phyloP scores from a whole-genome alignment of 1,140 invertebrate genomes.

The Carcinoscorpius rotundicauda region DNA sequence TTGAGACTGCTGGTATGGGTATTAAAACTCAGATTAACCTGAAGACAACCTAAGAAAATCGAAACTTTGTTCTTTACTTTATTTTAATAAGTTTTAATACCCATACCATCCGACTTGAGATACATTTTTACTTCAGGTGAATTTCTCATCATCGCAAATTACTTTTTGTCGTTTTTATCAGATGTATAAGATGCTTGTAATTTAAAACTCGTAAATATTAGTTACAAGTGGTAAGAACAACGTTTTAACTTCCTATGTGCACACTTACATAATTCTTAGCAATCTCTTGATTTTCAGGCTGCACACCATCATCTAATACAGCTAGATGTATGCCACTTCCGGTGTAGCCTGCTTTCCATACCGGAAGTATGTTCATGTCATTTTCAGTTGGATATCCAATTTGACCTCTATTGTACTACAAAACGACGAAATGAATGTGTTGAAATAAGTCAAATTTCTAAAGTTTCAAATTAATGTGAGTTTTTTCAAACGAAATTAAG shows the following conservation, averaged over 20 bases:
- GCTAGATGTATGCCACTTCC: conserved; percentile 87
- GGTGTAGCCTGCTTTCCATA: conserved; percentile 88
- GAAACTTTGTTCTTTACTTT: too few species aligned
- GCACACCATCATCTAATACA: conserved; percentile 78
- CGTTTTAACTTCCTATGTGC: background rate
- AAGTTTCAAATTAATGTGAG: background rate
- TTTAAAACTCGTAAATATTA: background rate
- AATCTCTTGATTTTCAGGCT: conserved; percentile 36
- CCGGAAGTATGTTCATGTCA: conserved; percentile 41
- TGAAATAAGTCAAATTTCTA: conserved; percentile 2
- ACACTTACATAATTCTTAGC: conserved; percentile 33
- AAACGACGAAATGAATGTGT: conserved; percentile 9
- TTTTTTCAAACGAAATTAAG: too few species aligned
- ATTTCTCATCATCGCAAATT: too few species aligned
- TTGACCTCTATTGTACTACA: conserved; percentile 31
- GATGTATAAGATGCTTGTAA: background rate
- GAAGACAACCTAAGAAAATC: too few species aligned
- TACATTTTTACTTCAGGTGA: too few species aligned
- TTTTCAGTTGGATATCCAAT: conserved; percentile 27
- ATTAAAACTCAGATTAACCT: too few species aligned
- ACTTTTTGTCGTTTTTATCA: background rate
- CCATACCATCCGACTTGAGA: too few species aligned
- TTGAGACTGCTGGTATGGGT: too few species aligned
- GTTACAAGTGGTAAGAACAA: background rate
- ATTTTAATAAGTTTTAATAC: too few species aligned